A percentile compares a stretch with the other conserved stretches of the same genome.
Evolutionary conservation across 64 coral and sea anemone species (phyloP).

Genomic region (Pocillopora verrucosa): DNA sequence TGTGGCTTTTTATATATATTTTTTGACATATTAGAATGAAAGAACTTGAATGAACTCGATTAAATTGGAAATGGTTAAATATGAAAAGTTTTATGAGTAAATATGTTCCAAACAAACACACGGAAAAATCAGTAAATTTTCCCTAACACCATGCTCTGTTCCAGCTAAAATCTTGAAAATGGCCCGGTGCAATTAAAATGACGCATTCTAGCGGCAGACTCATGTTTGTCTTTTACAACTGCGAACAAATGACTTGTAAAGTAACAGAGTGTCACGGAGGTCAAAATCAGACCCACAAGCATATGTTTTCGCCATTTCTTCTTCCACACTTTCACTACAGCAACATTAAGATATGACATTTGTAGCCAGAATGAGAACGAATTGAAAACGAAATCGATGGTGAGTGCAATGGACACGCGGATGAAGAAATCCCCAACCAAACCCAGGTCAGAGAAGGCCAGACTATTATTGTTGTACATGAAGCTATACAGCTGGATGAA

Average conservation of each 20-base stretch:
- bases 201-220: background rate
- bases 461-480: constrained; percentile 44
- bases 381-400: constrained; percentile 70
- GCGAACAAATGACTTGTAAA: constrained; percentile 51
- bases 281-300: background rate
- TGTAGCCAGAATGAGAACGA: constrained; percentile 63
- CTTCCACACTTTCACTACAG: constrained; percentile 4
- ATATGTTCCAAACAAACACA: too few species aligned
- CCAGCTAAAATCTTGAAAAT: background rate
- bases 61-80: too few species aligned
- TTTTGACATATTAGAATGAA: too few species aligned
- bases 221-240: constrained; percentile 14
- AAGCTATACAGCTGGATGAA: constrained; percentile 64
- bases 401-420: constrained; percentile 34
- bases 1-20: too few species aligned
- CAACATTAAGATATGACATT: constrained; percentile 57
- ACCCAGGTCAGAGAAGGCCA: background rate
- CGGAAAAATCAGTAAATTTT: too few species aligned
- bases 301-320: background rate
- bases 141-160: too few species aligned
- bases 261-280: constrained; percentile 47
- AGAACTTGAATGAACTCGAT: too few species aligned
- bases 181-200: background rate
- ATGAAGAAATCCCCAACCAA: constrained; percentile 35
- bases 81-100: too few species aligned